Conservation (phyloP, 2,797 vertebrate species). For the Scleropages formosus region DNA sequence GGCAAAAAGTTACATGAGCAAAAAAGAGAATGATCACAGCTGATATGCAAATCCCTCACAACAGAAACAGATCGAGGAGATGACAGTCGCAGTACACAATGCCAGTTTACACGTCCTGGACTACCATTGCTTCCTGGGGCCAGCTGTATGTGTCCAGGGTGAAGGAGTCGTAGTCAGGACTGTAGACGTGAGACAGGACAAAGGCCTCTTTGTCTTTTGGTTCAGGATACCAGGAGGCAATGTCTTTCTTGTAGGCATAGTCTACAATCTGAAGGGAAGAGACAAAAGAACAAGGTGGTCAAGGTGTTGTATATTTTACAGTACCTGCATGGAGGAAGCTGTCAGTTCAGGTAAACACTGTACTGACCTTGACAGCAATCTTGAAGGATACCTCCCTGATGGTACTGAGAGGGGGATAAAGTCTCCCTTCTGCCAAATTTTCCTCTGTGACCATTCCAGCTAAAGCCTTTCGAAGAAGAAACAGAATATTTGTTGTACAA, state of each 20-base stretch:
- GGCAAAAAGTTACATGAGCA: background rate
- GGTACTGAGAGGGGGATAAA: conserved; percentile 87
- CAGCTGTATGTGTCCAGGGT: conserved; percentile 84
- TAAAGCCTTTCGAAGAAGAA: conserved; percentile 72
- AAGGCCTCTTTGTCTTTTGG: conserved; percentile 96
- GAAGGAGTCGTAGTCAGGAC: conserved; percentile 90
- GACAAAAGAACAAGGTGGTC: conserved; percentile 29
- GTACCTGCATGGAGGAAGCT: background rate
- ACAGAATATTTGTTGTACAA: conserved; percentile 14
- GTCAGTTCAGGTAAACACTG: background rate
- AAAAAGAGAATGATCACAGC: background rate
- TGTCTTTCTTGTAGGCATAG: conserved; percentile 83
- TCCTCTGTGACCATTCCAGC: conserved; percentile 88
- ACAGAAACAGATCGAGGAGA: background rate
- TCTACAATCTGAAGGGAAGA: conserved; percentile 76
- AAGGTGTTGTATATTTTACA: background rate
- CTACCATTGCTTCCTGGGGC: conserved; percentile 82
- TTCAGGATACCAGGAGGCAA: conserved; percentile 88
- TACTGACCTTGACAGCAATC: conserved; percentile 87
- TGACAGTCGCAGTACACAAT: background rate
- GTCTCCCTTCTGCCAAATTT: conserved; percentile 85
- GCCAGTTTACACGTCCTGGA: conserved; percentile 77
- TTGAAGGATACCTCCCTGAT: conserved; percentile 95
- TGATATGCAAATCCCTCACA: background rate
- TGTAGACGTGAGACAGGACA: conserved; percentile 84